Evolutionary conservation across 1,140 invertebrate genomes (phyloP), one percentile per base, ranked within the genome.

Genomic region (Dufourea novaeangliae): DNA sequence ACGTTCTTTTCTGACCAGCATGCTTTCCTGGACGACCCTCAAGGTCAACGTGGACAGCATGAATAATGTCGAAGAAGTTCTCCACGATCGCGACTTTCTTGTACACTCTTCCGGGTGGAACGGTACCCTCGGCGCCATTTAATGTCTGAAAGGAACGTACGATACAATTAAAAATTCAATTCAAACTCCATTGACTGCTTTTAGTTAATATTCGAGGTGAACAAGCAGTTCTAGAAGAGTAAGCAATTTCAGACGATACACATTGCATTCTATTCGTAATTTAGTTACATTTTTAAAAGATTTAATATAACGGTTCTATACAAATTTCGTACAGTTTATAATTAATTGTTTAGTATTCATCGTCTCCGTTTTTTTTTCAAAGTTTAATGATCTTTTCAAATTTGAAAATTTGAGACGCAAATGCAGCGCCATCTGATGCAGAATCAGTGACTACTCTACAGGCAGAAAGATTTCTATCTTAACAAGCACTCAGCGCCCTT

Each of bases 21-120:
- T 99, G 98, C 92, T 98, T 98, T 59, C 97, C 97, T 78, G 96
- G 95, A 87, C 96, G 94, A 81, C 97, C 97, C 90, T 96, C 97
- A 80, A 97, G 94, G 89, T 98, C 97, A 41, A 98, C 97, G 90
- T 99, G 98, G 22, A 98, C 97, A 27, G 95, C 96, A 93, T 98
- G 98, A 84, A 99, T 99, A 78, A 99, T 99, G 89, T 98, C 97
- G 90, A 98, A 99, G 93, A 99, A 99, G 87, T 98, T 97, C 93
- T 99, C 98, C 14, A 99, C 98, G 29, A 98, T 96, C 0, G 98
- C 98, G 8, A 99, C 98, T 89, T 98, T 97, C 88, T 98, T 96
- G 90, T 97, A 98, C 4, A 95, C 94, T 71, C 94, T 93, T 70
- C 95, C 95, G 75, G 90, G 73, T 88, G 93, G 85, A 81, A 93